A percentile compares a stretch with the other conserved stretches of the same genome.
Evolutionary conservation across 2,113 vertebrate genomes (phyloP).

Genomic region (Tiliqua scincoides): DNA sequence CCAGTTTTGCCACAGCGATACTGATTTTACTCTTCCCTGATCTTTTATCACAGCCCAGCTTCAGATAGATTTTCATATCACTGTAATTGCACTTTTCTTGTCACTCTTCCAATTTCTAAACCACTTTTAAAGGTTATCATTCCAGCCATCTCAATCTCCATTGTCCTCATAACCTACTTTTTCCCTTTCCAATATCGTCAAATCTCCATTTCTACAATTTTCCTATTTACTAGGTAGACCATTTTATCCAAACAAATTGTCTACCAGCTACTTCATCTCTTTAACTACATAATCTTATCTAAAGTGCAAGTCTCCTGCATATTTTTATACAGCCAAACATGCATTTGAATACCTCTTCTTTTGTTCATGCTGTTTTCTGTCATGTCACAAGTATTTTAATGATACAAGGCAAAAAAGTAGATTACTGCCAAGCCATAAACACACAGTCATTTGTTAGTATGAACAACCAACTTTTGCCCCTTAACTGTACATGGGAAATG

Average conservation of each 20-base stretch:
- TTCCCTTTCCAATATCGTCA: neutral
- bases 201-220: neutral
- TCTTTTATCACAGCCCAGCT: neutral
- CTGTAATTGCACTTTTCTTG: neutral
- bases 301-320: neutral
- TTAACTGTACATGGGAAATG: neutral
- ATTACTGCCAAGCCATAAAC: neutral
- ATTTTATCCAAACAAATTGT: neutral
- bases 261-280: neutral
- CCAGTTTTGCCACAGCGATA: neutral
- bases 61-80: neutral
- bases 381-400: neutral
- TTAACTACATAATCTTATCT: neutral
- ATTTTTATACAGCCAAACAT: neutral
- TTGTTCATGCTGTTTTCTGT: neutral
- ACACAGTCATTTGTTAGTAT: neutral
- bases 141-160: neutral
- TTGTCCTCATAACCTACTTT: neutral
- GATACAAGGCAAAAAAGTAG: neutral
- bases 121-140: neutral
- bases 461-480: neutral
- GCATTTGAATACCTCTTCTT: neutral
- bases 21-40: neutral
- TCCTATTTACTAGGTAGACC: neutral
- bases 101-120: neutral